A percentile compares a stretch with the other conserved stretches of the same genome.
Evolutionary conservation across 2,888 invertebrate genomes (phyloP).

Genomic region (Tetanocera ferruginea): DNA sequence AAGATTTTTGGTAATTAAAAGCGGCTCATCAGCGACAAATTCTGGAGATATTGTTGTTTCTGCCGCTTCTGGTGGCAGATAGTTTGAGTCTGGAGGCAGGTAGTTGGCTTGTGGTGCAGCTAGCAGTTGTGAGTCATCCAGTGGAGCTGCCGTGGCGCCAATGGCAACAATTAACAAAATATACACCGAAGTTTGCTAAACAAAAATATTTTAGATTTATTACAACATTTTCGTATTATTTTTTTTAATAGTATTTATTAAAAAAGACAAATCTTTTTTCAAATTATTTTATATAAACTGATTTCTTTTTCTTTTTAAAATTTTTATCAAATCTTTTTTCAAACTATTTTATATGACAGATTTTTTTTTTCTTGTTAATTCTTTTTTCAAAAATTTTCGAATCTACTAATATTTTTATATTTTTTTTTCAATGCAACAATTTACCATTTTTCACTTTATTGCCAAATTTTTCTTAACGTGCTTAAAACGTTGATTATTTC

Average conservation of each 20-base stretch:
- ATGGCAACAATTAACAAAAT: not conserved
- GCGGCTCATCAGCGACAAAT: not conserved
- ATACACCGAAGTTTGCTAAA: not conserved
- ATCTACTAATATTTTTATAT: not conserved
- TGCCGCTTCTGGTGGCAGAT: not conserved
- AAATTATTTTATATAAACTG: not conserved
- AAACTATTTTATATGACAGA: not conserved
- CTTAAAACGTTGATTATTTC: not conserved
- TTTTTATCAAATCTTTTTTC: not conserved
- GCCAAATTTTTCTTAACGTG: not conserved
- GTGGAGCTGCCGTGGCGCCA: not conserved
- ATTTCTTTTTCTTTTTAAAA: not conserved
- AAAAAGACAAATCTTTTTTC: not conserved
- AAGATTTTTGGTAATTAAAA: not conserved
- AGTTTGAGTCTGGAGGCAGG: constrained; percentile 32
- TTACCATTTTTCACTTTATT: not conserved
- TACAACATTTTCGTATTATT: not conserved
- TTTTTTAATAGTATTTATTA: not conserved
- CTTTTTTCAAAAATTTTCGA: not conserved
- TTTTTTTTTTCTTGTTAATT: not conserved
- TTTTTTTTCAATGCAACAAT: not conserved
- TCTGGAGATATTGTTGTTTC: not conserved
- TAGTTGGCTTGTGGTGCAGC: constrained; percentile 31
- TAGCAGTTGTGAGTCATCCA: not conserved
- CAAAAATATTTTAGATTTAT: not conserved